Base-by-base conservation (phyloP, 1,140 invertebrate species). In the Drosophila novamexicana region DNA sequence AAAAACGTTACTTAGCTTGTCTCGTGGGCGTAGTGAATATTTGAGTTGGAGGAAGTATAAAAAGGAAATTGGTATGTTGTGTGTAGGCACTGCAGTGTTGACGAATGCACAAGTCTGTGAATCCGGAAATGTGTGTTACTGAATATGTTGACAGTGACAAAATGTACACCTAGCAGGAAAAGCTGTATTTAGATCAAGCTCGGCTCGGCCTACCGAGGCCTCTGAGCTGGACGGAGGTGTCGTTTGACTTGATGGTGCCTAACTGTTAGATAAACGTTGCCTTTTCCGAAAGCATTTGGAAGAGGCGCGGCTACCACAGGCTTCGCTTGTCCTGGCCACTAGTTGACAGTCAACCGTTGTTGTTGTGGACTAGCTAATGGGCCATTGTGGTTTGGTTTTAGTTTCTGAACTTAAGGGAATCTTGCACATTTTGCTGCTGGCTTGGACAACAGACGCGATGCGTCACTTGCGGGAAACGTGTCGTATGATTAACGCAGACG, bases 61-160 rank as follows among this genome's bases (percentile, higher is more conserved):
- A 8, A n/a, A 58, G 54, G n/a, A 58, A 45, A 65, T 65, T 29
- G 29, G 34, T 49, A 8, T 67, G 68, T 36, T 39, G 37, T 44
- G 39, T 65, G 62, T 36, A 29, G 29, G 45, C 36, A 18, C 7
- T 40, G 39, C 29, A 44, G 47, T 52, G 57, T 42, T 52, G 58
- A 69, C 70, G 82, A 79, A 85, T 79, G 79, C 49, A 69, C 70
- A 52, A 72, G 58, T 69, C 85, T 79, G 76, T 54, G 71, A 79
- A 76, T 76, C 79, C 82, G 82, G 83, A 86, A 88, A 86, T 86
- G 83, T 88, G 81, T 65, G 71, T 81, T 77, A 80, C 81, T 78
- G 69, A 77, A 83, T 79, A 72, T 79, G 68, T 75, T 76, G 76
- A 62, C 62, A 76, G 81, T 69, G 81, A 82, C 75, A 82, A 76